phyloP scores from a whole-genome alignment of 2,113 vertebrate species.

The Ploceus nigricollis region DNA sequence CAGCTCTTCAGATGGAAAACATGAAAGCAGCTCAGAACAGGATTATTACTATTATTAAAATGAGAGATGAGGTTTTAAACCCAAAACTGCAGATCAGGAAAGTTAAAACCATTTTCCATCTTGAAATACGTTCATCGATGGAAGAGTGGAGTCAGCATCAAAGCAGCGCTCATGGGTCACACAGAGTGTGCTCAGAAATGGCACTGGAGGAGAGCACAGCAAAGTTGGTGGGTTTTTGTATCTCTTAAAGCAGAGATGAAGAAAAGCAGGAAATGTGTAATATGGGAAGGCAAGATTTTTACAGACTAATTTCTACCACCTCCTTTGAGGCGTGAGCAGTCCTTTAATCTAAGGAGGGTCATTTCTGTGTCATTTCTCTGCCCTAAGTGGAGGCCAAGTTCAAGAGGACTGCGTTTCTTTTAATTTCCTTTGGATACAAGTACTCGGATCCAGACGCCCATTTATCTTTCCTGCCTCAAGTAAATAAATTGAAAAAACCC shows the following conservation, averaged over 20 bases:
- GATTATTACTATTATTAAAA: slow-evolving; percentile 1
- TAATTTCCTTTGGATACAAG: not conserved
- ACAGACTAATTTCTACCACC: not conserved
- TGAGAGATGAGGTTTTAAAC: slow-evolving; percentile 9
- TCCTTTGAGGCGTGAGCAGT: not conserved
- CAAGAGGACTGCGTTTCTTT: not conserved
- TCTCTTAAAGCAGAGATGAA: not conserved
- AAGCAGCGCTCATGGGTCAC: not conserved
- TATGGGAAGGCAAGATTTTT: not conserved
- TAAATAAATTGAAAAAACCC: not conserved
- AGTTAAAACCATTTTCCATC: not conserved
- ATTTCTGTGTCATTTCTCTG: not conserved
- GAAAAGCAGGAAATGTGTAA: not conserved
- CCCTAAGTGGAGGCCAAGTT: not conserved
- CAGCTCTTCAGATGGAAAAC: not conserved
- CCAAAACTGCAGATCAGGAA: not conserved
- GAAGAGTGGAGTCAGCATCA: not conserved
- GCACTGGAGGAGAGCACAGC: not conserved
- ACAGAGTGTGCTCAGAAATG: not conserved
- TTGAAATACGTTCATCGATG: fast-evolving
- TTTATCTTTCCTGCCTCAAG: slow-evolving; percentile 27
- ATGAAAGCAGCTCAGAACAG: not conserved
- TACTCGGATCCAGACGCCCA: not conserved
- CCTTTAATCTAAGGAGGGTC: not conserved
- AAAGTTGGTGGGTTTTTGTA: not conserved